A percentile compares a stretch with the other conserved stretches of the same genome.
Evolutionary conservation across 2,113 vertebrate species (phyloP).

Genomic region (Mustelus asterias): DNA sequence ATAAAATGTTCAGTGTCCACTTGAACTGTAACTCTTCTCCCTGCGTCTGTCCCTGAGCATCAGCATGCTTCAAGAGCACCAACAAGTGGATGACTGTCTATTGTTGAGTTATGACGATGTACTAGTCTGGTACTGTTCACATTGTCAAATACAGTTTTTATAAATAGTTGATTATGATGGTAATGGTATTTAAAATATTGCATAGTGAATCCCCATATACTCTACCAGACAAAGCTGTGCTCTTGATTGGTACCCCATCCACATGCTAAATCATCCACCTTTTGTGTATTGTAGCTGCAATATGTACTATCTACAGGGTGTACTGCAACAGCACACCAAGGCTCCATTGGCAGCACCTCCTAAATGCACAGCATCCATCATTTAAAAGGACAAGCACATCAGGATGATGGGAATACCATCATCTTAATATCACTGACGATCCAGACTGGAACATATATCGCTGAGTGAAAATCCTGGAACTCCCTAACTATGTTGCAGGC

Average conservation of each 20-base stretch:
- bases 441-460: background rate
- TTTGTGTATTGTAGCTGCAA: background rate
- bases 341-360: background rate
- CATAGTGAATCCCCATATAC: background rate
- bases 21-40: no score
- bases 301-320: background rate
- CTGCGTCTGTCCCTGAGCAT: background rate
- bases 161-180: background rate
- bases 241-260: background rate
- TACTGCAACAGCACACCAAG: background rate
- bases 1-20: no score
- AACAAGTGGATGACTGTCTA: background rate
- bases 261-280: background rate
- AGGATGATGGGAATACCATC: background rate
- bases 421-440: background rate
- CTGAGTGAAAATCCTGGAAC: background rate
- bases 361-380: background rate
- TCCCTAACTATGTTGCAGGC: background rate
- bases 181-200: background rate
- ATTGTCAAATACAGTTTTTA: background rate
- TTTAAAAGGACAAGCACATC: background rate
- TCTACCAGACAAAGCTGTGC: background rate
- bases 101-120: background rate
- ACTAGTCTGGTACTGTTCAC: background rate
- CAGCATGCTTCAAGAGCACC: background rate